phyloP scores from a whole-genome alignment of 2,888 invertebrate genomes.

The Amphipoea lucens region DNA sequence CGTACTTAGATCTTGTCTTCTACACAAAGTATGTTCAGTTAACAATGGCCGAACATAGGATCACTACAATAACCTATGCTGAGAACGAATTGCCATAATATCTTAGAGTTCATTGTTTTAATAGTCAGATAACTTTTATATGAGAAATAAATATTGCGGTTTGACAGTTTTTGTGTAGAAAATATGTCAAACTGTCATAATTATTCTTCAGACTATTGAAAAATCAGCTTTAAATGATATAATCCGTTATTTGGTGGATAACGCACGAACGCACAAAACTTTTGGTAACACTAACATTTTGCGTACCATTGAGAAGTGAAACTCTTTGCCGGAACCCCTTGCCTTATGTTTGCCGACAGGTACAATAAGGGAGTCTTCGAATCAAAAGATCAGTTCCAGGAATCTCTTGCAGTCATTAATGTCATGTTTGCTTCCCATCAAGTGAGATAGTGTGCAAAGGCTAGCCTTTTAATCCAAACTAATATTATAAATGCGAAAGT shows the following conservation, averaged over 20 bases:
- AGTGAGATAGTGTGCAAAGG: neutral
- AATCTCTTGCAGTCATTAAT: too few species aligned
- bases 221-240: too few species aligned
- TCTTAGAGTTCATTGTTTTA: neutral
- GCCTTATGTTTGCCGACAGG: too few species aligned
- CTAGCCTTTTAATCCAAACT: too few species aligned
- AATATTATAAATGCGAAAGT: too few species aligned
- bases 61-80: too few species aligned
- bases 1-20: too few species aligned
- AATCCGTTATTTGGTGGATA: neutral
- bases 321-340: too few species aligned
- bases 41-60: neutral
- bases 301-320: neutral
- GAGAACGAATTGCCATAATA: neutral
- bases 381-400: neutral
- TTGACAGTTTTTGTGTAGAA: neutral
- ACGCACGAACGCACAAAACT: neutral
- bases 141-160: neutral
- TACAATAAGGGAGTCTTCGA: neutral
- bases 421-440: neutral
- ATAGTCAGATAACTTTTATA: neutral
- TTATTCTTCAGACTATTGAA: too few species aligned
- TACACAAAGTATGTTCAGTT: neutral
- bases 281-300: neutral
- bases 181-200: neutral